Evolutionary conservation across 2,888 invertebrate species (phyloP).

Genomic region (Agonopterix subpropinquella): DNA sequence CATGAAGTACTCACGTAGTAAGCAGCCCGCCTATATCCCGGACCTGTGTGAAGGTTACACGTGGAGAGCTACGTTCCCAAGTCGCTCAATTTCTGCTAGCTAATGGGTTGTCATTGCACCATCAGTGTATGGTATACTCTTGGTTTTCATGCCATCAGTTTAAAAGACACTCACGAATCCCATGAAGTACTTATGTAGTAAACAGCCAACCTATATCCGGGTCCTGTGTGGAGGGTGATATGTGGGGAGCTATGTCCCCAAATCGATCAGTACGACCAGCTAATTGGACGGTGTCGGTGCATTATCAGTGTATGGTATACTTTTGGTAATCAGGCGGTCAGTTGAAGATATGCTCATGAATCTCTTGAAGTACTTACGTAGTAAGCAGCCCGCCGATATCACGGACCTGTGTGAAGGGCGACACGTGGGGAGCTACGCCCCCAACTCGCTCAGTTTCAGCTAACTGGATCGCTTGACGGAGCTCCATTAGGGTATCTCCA

Average conservation of each 20-base stretch:
- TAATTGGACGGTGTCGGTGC: conserved; percentile 40
- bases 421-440: conserved; percentile 92
- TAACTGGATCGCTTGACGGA: conserved; percentile 92
- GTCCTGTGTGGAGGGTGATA: conserved; percentile 91
- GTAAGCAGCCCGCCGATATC: conserved; percentile 92
- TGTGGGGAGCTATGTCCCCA: conserved; percentile 92
- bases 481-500: conserved; percentile 94
- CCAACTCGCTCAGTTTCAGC: conserved; percentile 95
- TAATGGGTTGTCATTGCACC: too few species aligned
- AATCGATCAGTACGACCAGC: conserved; percentile 93
- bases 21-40: conserved; percentile 93
- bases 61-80: conserved; percentile 92
- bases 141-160: too few species aligned
- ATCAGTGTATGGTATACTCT: too few species aligned
- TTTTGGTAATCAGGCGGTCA: too few species aligned
- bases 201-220: conserved; percentile 93
- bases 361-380: conserved; percentile 42
- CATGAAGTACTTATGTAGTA: conserved; percentile 65
- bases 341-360: too few species aligned
- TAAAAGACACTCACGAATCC: too few species aligned
- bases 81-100: conserved; percentile 93
- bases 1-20: conserved; percentile 55
- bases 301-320: too few species aligned
- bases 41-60: conserved; percentile 89
- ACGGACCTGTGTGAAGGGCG: conserved; percentile 87